phyloP scores from a whole-genome alignment of 1,140 invertebrate genomes.

The Aphaenogaster floridana region DNA sequence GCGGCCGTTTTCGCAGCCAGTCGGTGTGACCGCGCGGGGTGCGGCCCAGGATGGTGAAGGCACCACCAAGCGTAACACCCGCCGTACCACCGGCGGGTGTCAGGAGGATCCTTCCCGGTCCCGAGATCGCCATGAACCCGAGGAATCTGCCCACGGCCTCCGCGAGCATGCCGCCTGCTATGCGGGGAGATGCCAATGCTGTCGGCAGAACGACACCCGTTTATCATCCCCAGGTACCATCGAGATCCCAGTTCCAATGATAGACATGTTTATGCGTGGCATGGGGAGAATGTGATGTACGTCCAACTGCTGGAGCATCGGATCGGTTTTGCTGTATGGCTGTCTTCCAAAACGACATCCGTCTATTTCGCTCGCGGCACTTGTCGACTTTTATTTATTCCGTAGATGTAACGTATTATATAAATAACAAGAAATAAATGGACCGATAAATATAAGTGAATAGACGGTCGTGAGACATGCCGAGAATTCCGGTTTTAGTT shows the following conservation, averaged over 20 bases:
- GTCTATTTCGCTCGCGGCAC: not conserved
- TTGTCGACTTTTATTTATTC: not conserved
- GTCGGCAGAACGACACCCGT: slow-evolving; percentile 69
- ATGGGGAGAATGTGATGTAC: not conserved
- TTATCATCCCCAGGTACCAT: slow-evolving; percentile 78
- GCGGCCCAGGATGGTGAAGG: slow-evolving; percentile 83
- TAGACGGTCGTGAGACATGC: not conserved
- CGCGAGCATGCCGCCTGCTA: slow-evolving; percentile 59
- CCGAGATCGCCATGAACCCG: slow-evolving; percentile 84
- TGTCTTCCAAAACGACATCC: too few species aligned
- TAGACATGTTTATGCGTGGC: slow-evolving; percentile 11
- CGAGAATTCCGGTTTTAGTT: not conserved
- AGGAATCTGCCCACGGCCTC: slow-evolving; percentile 76
- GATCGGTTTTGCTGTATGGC: not conserved
- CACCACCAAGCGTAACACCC: slow-evolving; percentile 78
- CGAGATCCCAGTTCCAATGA: not conserved
- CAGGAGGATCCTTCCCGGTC: slow-evolving; percentile 73
- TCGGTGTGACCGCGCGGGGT: slow-evolving; percentile 68
- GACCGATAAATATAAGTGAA: not conserved
- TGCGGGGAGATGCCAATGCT: slow-evolving; percentile 69
- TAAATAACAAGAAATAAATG: not conserved
- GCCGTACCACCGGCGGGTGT: slow-evolving; percentile 59
- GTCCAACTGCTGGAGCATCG: not conserved
- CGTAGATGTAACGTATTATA: not conserved
- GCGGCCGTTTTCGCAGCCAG: slow-evolving; percentile 36